Base-by-base conservation (phyloP, 2,797 vertebrate species). In the Ispidina lecontei region DNA sequence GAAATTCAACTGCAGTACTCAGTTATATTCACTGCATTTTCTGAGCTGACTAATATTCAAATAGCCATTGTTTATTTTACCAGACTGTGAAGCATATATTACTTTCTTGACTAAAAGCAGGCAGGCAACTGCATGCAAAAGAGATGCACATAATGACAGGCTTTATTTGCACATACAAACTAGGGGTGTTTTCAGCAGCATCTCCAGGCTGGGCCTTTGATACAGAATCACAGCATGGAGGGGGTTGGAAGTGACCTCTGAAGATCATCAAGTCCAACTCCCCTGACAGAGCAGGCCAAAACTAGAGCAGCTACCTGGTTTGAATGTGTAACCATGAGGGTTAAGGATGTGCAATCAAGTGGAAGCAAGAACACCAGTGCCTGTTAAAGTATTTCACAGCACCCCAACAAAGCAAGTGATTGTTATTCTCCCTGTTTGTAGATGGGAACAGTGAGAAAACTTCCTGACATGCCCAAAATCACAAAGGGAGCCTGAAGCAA, bases 71-170 rank as follows among this genome's bases (percentile, higher is more conserved):
- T 73, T 89, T 62, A 73, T 84, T 90, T 65, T 76, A 84, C 64
- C 43, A 46, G 55, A 49, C 64, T 71, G 54, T 60, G 79, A 72
- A 87, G 67, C 72, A 87, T 46, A n/a, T 81, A 84, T 28, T 80
- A 70, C 82, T 95, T 79, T 90, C 55, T 58, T 90, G 64, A 91
- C 78, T 87, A 54, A 79, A 83, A 46, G 43, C 44, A 83, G 46
- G 54, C 69, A 74, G 21, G 31, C 49, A 74, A 79, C 23, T 35
- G 33, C 74, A 77, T 69, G 59, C 31, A 11, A 39, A 89, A 80
- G 46, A 89, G 72, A 74, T 64, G 39, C 51, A 62, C 46, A 71
- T 41, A 75, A 73, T 35, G 52, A 67, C 35, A 15, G 14, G 47
- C 59, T 82, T 76, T 31, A n/a, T 84, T 87, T 91, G 64, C 78